A percentile compares a stretch with the other conserved stretches of the same genome.
Conservation (phyloP, 2,113 vertebrate genomes). For the Cinclus cinclus region DNA sequence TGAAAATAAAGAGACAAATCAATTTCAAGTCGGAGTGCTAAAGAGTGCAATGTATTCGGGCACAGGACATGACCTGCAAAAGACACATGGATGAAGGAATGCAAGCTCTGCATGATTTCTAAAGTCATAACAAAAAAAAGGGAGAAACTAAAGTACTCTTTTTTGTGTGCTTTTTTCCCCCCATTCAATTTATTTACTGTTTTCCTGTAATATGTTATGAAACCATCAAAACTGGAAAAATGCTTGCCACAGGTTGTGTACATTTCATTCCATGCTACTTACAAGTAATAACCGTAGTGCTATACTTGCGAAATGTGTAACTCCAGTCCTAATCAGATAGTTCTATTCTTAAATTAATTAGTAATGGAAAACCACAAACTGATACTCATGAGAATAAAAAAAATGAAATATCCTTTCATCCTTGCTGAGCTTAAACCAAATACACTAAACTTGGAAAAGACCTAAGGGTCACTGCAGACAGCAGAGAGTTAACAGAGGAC, state of each 20-base stretch:
- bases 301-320: background rate
- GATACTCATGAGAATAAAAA: background rate
- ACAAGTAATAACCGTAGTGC: background rate
- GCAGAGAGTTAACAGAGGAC: background rate
- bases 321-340: background rate
- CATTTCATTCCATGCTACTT: background rate
- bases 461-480: background rate
- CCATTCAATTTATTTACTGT: background rate
- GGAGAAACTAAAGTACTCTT: background rate
- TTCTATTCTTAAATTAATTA: slow-evolving; percentile 6
- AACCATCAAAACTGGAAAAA: background rate
- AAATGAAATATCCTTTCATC: background rate
- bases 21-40: background rate
- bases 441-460: background rate
- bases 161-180: background rate
- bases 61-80: background rate
- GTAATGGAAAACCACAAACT: background rate
- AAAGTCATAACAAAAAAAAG: background rate
- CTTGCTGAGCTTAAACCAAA: background rate
- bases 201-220: background rate
- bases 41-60: background rate
- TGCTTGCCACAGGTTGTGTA: background rate
- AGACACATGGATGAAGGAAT: background rate
- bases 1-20: slow-evolving; percentile 17
- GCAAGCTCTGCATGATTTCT: background rate